Conservation (phyloP, 2,113 vertebrate genomes). For the Labeo rohita region DNA sequence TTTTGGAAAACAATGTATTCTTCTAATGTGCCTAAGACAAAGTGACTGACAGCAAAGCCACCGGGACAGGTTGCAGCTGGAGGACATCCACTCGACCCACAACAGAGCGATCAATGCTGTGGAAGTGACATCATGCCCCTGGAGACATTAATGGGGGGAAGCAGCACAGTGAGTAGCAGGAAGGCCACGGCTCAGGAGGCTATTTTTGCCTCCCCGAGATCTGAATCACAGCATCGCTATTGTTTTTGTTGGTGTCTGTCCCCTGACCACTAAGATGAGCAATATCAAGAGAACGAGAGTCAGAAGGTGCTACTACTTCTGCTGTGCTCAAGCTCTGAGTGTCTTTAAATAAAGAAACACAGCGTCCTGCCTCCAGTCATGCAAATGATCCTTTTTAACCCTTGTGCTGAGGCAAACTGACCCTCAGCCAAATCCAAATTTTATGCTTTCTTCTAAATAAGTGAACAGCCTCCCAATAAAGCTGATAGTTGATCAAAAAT, state of each 20-base stretch:
- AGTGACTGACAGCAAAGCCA: slow-evolving; percentile 12
- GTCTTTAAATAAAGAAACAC: not conserved
- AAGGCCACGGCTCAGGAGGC: slow-evolving; percentile 53
- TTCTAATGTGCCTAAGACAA: slow-evolving; percentile 21
- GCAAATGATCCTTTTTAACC: not conserved
- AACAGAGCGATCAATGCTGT: slow-evolving; percentile 47
- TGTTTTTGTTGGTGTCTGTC: slow-evolving; percentile 63
- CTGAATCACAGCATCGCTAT: slow-evolving; percentile 53
- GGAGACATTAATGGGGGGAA: slow-evolving; percentile 39
- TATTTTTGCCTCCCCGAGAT: slow-evolving; percentile 63
- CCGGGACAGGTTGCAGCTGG: slow-evolving; percentile 34
- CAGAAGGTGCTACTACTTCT: slow-evolving; percentile 56
- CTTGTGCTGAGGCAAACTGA: not conserved
- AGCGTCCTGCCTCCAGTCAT: not conserved
- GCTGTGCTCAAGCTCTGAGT: not conserved
- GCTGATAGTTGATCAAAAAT: not conserved
- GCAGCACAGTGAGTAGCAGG: slow-evolving; percentile 56
- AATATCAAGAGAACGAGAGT: not conserved
- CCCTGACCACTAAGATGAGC: slow-evolving; percentile 19
- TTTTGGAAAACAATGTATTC: slow-evolving; percentile 39
- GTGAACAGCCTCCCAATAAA: not conserved
- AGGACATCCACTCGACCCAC: slow-evolving; percentile 12
- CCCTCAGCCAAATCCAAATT: not conserved
- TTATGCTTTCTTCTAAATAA: not conserved
- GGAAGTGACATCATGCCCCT: slow-evolving; percentile 64